Base-by-base conservation (phyloP, 1,140 invertebrate species). In the Aporrectodea caliginosa region DNA sequence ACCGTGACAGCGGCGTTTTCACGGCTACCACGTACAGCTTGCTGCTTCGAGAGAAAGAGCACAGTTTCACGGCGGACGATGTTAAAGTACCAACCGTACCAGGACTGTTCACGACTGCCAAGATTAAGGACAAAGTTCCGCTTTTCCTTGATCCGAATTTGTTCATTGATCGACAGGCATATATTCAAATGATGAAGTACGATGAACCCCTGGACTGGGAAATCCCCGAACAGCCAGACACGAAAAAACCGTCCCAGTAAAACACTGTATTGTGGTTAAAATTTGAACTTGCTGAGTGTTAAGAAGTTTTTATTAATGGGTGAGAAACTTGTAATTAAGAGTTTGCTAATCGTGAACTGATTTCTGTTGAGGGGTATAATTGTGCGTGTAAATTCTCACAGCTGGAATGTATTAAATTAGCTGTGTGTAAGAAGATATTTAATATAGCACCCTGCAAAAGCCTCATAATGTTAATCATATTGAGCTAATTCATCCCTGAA, bases 101-200 rank as follows among this genome's bases (percentile, higher is more conserved):
- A 31, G 93, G 93, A n/a, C 91, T 94, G 89, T 94, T 97, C 82
- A 93, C 94, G 16, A 92, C 92, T 27, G 92, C 95, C 84, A 73
- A 89, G 71, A 92, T 92, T 0, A 93, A 93, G 83, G 83, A 83
- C 0, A 84, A 84, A 29, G 90, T 87, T 16, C 91, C 94, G 0
- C 83, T 96, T 0, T 95, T 97, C 84, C 88, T 97, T 16, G 93
- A 94, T 85, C 89, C 91, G 0, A 86, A 89, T 0, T 85, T 90
- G 22, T 96, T 97, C 83, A 86, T 89, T 6, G 90, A 93, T 82
- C 89, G 91, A 0, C 84, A 90, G 78, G 92, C 95, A 86, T 97
- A 94, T 89, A 91, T 90, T 43, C 92, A 91, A 83, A 91, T 98
- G 70, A 94, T 97, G 93, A 94, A 94, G 1, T 96, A 93, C 86